A percentile compares a stretch with the other conserved stretches of the same genome.
These are phyloP conservation scores for Xiphydria camelus DNA, from an alignment of 2,888 invertebrate genomes.

Conservation along the genomic window DNA sequence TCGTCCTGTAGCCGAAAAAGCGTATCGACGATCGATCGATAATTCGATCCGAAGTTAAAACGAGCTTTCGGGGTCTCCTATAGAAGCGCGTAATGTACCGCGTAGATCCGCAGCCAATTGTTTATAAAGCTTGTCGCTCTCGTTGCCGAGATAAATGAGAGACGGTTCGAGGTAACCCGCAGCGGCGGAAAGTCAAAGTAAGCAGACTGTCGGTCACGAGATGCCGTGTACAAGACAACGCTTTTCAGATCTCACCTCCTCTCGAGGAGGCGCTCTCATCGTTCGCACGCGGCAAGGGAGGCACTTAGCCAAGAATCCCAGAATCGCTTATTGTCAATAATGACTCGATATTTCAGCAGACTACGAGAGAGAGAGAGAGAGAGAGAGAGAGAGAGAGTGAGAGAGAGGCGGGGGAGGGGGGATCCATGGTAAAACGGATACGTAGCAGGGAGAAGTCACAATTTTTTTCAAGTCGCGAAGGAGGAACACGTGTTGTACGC, in stretches of 20 bases:
- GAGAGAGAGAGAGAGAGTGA: neutral
- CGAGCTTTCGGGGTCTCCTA: too few relatives aligned
- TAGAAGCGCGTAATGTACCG: too few relatives aligned
- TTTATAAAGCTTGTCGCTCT: too few relatives aligned
- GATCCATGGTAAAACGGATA: too few relatives aligned
- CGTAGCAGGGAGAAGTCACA: too few relatives aligned
- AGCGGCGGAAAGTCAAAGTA: neutral
- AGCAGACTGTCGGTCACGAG: neutral
- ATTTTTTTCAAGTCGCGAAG: neutral
- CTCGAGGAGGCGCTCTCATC: neutral
- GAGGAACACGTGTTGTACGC: neutral
- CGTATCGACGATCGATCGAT: too few relatives aligned
- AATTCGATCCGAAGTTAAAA: too few relatives aligned
- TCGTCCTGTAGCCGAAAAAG: too few relatives aligned
- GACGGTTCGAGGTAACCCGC: neutral
- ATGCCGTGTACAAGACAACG: neutral
- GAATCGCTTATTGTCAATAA: constrained; percentile 2
- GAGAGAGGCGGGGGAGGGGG: too few relatives aligned
- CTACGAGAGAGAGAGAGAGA: neutral
- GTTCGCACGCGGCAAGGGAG: too few relatives aligned
- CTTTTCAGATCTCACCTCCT: neutral
- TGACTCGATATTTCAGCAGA: constrained; percentile 3
- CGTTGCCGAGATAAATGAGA: constrained; percentile 3
- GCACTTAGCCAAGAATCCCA: neutral
- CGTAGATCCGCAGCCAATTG: too few relatives aligned